Percentiles rank a stretch among this genome's conserved stretches.
Evolutionary conservation across 2,797 vertebrate species (phyloP).

Genomic region (Okamejei kenojei): DNA sequence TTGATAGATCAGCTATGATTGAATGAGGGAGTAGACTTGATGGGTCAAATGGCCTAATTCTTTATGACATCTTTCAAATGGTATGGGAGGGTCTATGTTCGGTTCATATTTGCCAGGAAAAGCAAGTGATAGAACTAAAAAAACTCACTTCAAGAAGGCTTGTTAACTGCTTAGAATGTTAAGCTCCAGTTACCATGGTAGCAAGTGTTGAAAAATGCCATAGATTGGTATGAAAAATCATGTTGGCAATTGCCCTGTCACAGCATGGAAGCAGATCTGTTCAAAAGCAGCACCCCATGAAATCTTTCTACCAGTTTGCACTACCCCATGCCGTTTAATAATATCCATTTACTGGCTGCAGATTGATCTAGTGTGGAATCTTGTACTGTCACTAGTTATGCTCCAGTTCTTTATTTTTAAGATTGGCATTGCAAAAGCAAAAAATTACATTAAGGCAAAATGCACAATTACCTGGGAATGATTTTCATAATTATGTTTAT

Average conservation of each 20-base stretch:
- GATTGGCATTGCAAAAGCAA: constrained; percentile 66
- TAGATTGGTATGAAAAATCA: constrained; percentile 87
- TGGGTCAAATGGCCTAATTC: too few relatives aligned
- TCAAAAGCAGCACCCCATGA: constrained; percentile 75
- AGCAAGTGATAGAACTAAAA: constrained; percentile 78
- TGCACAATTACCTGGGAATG: constrained; percentile 45
- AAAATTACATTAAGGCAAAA: constrained; percentile 65
- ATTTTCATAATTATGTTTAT: constrained; percentile 49
- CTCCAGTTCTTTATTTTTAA: constrained; percentile 58
- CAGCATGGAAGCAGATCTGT: constrained; percentile 75
- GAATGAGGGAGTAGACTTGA: too few relatives aligned
- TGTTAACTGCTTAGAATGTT: constrained; percentile 82
- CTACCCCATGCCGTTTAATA: constrained; percentile 91
- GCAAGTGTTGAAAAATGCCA: constrained; percentile 79
- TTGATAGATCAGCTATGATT: too few relatives aligned
- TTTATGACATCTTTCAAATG: not conserved
- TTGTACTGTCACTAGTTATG: constrained; percentile 60
- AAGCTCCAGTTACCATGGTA: constrained; percentile 87
- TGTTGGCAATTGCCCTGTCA: constrained; percentile 89
- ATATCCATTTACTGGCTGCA: constrained; percentile 87
- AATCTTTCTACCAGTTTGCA: constrained; percentile 79
- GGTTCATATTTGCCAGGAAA: constrained; percentile 74
- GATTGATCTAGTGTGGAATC: constrained; percentile 84
- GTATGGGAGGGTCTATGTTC: constrained; percentile 54
- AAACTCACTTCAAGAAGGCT: constrained; percentile 80